These are phyloP conservation scores for Thryonomys swinderianus DNA, from an alignment of 2,113 vertebrate genomes.

Conservation along the genomic window DNA sequence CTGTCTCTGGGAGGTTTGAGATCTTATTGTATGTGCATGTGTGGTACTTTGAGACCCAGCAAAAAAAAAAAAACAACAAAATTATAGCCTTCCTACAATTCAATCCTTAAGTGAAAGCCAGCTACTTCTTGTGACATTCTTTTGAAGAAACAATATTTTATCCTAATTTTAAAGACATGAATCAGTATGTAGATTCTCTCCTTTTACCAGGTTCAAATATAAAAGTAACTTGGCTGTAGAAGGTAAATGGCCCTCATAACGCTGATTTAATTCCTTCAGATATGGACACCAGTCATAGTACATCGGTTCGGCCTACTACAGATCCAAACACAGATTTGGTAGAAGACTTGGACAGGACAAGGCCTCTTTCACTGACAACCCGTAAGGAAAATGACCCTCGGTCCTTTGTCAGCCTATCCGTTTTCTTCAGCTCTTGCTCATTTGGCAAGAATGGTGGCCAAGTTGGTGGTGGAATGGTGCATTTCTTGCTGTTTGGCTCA, in stretches of 20 bases:
- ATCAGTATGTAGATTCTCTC: background rate
- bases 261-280: conserved; percentile 75
- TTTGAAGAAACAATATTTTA: background rate
- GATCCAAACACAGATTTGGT: conserved; percentile 48
- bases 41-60: background rate
- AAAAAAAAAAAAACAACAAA: background rate
- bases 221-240: background rate
- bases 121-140: background rate
- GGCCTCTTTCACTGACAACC: conserved; percentile 59
- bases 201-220: background rate
- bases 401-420: background rate
- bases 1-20: background rate
- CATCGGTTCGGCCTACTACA: conserved; percentile 58
- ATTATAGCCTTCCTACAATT: background rate
- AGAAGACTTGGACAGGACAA: conserved; percentile 68
- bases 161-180: background rate
- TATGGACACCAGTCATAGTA: conserved; percentile 55
- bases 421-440: conserved; percentile 15
- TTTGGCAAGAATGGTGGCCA: background rate
- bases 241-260: conserved; percentile 51
- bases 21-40: background rate
- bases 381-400: conserved; percentile 70
- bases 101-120: background rate
- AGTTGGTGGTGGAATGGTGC: conserved; percentile 43
- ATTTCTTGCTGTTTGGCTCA: background rate